Conservation (phyloP, 2,888 invertebrate species). For the Malthinus flaveolus region DNA sequence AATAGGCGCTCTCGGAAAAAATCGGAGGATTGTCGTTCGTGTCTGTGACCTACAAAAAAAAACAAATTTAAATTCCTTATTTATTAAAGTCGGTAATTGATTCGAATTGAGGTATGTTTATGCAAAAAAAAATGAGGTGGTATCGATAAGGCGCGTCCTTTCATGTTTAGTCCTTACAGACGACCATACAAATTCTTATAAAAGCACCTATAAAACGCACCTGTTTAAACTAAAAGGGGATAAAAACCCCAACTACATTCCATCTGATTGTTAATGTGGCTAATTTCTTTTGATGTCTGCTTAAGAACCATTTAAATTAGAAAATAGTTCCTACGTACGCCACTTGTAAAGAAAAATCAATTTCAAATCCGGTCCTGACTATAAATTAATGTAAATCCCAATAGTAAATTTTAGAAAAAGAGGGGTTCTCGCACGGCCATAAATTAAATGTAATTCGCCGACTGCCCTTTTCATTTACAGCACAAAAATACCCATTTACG, state of each 20-base stretch:
- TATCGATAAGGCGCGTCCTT: slow-evolving; percentile 37
- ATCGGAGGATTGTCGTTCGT: slow-evolving; percentile 94
- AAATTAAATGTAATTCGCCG: too few relatives aligned
- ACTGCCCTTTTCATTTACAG: too few relatives aligned
- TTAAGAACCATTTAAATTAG: background rate
- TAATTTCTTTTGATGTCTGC: slow-evolving; percentile 24
- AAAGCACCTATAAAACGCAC: slow-evolving; percentile 32
- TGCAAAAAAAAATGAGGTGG: slow-evolving; percentile 29
- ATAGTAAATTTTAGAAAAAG: too few relatives aligned
- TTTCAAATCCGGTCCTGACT: too few relatives aligned
- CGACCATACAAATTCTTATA: slow-evolving; percentile 16
- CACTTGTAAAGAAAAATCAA: too few relatives aligned
- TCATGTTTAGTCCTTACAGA: slow-evolving; percentile 15
- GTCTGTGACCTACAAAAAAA: slow-evolving; percentile 76
- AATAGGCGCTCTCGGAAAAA: slow-evolving; percentile 85
- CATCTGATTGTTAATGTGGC: slow-evolving; percentile 29
- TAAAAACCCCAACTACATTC: slow-evolving; percentile 32
- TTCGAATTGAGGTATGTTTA: slow-evolving; percentile 24
- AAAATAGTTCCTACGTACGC: too few relatives aligned
- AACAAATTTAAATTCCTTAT: slow-evolving; percentile 14
- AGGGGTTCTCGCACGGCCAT: too few relatives aligned
- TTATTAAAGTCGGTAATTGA: slow-evolving; percentile 17
- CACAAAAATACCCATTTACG: too few relatives aligned
- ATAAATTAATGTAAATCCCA: too few relatives aligned
- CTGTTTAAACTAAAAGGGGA: slow-evolving; percentile 33